phyloP scores from a whole-genome alignment of 2,888 invertebrate genomes.

The Petrolisthes manimaculis region DNA sequence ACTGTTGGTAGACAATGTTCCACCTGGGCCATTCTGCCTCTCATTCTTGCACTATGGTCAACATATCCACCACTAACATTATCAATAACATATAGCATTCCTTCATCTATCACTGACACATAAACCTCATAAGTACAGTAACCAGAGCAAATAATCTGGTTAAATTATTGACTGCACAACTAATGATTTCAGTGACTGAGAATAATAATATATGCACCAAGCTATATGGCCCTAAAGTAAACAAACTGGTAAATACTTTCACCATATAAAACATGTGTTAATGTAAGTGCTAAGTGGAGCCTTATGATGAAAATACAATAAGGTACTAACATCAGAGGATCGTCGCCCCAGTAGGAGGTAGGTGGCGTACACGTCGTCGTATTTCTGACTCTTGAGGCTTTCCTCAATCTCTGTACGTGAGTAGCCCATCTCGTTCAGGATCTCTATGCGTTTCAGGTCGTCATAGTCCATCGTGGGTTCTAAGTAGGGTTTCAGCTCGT shows the following conservation, averaged over 20 bases:
- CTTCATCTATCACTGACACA: too few relatives aligned
- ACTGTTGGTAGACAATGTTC: too few relatives aligned
- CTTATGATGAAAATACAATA: neutral
- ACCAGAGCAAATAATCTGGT: too few relatives aligned
- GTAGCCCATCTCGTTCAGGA: conserved; percentile 96
- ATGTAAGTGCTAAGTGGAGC: neutral
- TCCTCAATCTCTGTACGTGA: conserved; percentile 96
- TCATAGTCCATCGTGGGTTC: conserved; percentile 96
- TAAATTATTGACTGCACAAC: too few relatives aligned
- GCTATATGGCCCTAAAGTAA: neutral
- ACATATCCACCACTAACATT: too few relatives aligned
- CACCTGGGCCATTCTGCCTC: too few relatives aligned
- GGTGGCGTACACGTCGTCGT: conserved; percentile 98
- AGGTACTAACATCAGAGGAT: conserved; percentile 84
- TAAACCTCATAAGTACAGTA: too few relatives aligned
- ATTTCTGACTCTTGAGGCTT: conserved; percentile 94
- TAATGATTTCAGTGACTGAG: neutral
- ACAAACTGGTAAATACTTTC: too few relatives aligned
- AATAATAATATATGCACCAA: neutral
- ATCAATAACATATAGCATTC: too few relatives aligned
- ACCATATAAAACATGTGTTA: neutral
- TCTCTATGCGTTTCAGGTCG: conserved; percentile 97
- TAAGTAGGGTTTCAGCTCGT: conserved; percentile 95
- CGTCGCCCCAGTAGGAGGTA: conserved; percentile 95
- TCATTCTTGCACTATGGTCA: too few relatives aligned